Evolutionary conservation across 2,797 vertebrate species (phyloP), one percentile per base, ranked within the genome.

Genomic region (Pseudopleuronectes americanus): DNA sequence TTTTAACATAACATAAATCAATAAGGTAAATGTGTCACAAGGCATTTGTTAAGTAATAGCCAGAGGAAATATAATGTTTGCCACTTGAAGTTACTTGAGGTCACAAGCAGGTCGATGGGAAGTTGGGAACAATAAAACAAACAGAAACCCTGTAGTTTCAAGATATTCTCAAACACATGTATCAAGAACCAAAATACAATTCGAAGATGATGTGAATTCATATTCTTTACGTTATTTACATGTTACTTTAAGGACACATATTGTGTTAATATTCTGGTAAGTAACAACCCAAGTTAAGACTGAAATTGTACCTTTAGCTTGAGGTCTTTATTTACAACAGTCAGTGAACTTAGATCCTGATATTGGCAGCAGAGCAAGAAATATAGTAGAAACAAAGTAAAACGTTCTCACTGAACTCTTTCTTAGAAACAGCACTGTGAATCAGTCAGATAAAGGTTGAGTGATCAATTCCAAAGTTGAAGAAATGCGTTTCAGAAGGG

Each of bases 1-100:
- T 70, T 71, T 70, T n/a, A n/a, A 14, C 4, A 17, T n/a, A 51
- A 31, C 31, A 62, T 58, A 49, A 79, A 61, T 76, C 59, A 72
- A 6, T 21, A 52, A 60, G 51, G 71, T 60, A 66, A 69, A 77
- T 53, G 26, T 64, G 47, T 59, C 21, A 45, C 14, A 19, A 61
- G 61, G 23, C 19, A 52, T 74, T 79, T 68, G n/a, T 28, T 48
- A 67, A 70, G 54, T 26, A 79, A 76, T 77, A 67, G 24, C 47
- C 14, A 59, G n/a, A 61, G 43, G 28, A 71, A 68, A 45, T 53
- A 31, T 5, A 38, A 61, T 3, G 49, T 67, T 48, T 17, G 43
- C 43, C 41, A 8, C 23, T 45, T 5, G 64, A 21, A 48, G 53
- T 56, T 38, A 31, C 8, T 31, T 14, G 56, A 22, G 22, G 21